Base-by-base conservation (phyloP, 2,888 invertebrate species). In the Nomada ruficornis region DNA sequence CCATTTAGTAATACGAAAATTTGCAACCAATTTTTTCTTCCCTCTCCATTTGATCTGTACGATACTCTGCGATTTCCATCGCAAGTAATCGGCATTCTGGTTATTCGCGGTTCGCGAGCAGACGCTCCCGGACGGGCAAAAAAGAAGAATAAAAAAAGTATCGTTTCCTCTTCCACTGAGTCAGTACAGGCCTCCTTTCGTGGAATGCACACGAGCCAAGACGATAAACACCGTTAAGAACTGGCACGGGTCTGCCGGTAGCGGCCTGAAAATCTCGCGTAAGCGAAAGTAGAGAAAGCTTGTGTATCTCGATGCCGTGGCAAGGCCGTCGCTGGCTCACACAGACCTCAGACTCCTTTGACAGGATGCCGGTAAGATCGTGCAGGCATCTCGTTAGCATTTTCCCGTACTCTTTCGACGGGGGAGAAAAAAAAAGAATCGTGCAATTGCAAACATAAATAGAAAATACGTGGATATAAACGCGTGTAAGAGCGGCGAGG, bases 231-330 rank as follows among this genome's bases (percentile, higher is more conserved):
- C 42, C 52, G 50, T 47, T 29, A 64, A 65, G 69, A 64, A 64
- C 59, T 13, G 57, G 2, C 67, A 72, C 57, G 57, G 54, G 64
- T 52, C 42, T 64, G 79, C 77, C 79, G 79, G 73, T 72, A 74
- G 63, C 57, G 52, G 77, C 76, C 88, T 91, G 89, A 90, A 92
- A 92, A 93, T 93, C 91, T 91, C 90, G 89, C 86, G 87, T 87
- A 91, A 93, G 93, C 93, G 93, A 93, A 93, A 93, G 93, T 93
- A 91, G 93, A 93, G 93, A 93, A 93, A 93, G 93, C 91, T 36
- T 89, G 88, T 67, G 82, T 83, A 75, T 77, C 84, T 83, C 70
- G 85, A 57, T 83, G 83, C 77, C 85, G 71, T 80, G 83, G 84
- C 88, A 88, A 88, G 86, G 87, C 84, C 86, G 82, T 80, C 74